These are phyloP conservation scores for Epinotia bilunana DNA, from an alignment of 2,888 invertebrate species.

Conservation along the genomic window DNA sequence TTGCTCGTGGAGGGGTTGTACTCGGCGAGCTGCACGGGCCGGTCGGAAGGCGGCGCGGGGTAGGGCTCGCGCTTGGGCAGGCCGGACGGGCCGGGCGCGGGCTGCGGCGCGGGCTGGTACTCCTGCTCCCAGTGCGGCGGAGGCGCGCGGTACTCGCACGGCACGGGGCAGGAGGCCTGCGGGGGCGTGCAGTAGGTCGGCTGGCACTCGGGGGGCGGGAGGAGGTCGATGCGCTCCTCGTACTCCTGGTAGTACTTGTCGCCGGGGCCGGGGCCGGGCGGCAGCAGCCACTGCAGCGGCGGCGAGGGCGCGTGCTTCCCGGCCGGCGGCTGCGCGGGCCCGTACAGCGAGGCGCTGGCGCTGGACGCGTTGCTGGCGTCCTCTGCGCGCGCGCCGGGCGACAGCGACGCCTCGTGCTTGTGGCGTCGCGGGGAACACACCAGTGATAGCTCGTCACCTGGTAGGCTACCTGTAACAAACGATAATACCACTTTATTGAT, in stretches of 20 bases:
- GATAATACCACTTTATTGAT: constrained; percentile 19
- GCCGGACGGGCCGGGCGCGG: constrained; percentile 86
- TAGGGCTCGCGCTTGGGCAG: constrained; percentile 85
- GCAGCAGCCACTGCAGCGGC: constrained; percentile 89
- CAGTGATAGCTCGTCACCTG: constrained; percentile 91
- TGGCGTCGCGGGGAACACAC: constrained; percentile 84
- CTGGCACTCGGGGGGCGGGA: constrained; percentile 81
- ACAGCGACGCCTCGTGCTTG: constrained; percentile 87
- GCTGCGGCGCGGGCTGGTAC: constrained; percentile 72
- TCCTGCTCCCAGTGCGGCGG: constrained; percentile 86
- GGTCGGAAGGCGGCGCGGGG: constrained; percentile 71
- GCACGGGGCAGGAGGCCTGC: constrained; percentile 73
- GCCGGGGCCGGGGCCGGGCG: constrained; percentile 88
- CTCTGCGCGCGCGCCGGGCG: constrained; percentile 89
- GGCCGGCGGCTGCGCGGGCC: constrained; percentile 67
- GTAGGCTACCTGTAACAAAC: constrained; percentile 89
- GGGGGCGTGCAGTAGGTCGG: constrained; percentile 79
- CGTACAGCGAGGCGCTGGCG: constrained; percentile 86
- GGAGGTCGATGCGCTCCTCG: constrained; percentile 86
- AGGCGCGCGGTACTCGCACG: constrained; percentile 88
- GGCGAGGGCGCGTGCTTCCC: constrained; percentile 80
- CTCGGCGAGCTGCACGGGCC: constrained; percentile 92
- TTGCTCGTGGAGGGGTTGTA: constrained; percentile 98
- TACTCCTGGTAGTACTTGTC: constrained; percentile 87
- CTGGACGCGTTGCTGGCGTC: constrained; percentile 89